Evolutionary conservation across 1,140 invertebrate species (phyloP), one percentile per base, ranked within the genome.

Genomic region (Orchestia grillus): DNA sequence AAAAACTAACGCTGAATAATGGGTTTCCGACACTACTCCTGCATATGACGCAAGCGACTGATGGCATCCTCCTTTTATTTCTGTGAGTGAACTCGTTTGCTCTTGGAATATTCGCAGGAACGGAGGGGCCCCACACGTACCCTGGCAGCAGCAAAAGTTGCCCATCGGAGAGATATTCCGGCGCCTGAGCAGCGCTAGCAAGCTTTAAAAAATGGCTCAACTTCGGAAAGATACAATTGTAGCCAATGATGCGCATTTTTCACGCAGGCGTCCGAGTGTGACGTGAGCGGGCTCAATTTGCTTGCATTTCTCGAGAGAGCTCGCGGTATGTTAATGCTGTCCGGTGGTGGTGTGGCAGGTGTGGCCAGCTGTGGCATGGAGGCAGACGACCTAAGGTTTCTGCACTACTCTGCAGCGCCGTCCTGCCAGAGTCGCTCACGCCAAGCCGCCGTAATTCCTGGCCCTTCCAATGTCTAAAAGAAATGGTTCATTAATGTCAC

Each of bases 171-270:
- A 77, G 11, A 77, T 77, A 36, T 77, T 77, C 62, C 62, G 62
- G 11, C 47, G 6, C 19, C 47, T 53, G 47, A 53, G 47, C 47
- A 53, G 47, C 62, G 62, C 62, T 15, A 77, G 62, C 15, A 77
- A 77, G 62, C 62, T 77, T 77, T 77, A 77, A 77, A 77, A 77
- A 77, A 23, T 15, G 62, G 11, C 62, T 77, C 62, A 1, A 77
- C 62, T 77, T 77, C 62, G 62, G 62, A 77, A 77, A 77, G 62
- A 77, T 77, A 77, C 62, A 77, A 77, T 77, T 77, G 62, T 28
- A 77, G 62, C 62, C 62, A 77, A 77, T 77, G 62, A 77, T 77
- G 62, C 62, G 62, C 62, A 77, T 77, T 77, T 77, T 77, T 77
- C 62, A 77, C 62, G 62, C 28, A 77, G 62, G 62, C 62, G 62